Conservation (phyloP, 2,113 vertebrate species). For the Malurus elegans region DNA sequence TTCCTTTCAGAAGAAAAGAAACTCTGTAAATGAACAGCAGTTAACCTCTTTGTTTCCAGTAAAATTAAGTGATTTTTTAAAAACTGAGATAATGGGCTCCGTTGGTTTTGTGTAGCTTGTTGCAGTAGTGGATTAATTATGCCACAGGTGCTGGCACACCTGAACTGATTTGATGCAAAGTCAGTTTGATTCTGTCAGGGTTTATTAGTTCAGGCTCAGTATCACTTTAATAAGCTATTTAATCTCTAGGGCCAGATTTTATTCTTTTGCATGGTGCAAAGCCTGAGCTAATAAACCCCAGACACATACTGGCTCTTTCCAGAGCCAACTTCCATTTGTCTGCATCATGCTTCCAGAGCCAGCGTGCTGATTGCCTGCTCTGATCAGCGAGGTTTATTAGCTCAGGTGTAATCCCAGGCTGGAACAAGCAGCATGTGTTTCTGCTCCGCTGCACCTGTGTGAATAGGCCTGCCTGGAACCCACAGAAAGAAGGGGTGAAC, state of each 20-base stretch:
- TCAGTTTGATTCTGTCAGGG: neutral
- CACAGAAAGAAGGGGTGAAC: neutral
- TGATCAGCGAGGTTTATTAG: conserved; percentile 11
- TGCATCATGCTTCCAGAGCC: neutral
- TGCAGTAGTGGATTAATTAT: neutral
- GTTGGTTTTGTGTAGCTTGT: neutral
- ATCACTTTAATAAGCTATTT: conserved; percentile 49
- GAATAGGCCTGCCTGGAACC: neutral
- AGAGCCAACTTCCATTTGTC: conserved; percentile 34
- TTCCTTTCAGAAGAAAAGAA: neutral
- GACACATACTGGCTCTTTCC: neutral
- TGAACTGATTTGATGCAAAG: conserved; percentile 7
- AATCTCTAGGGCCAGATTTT: conserved; percentile 7
- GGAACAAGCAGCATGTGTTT: conserved; percentile 14
- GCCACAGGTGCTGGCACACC: neutral
- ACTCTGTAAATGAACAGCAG: neutral
- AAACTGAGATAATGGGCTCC: neutral
- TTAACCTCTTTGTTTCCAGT: neutral
- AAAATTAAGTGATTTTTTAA: neutral
- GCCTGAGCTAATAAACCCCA: conserved; percentile 52
- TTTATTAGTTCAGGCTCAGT: conserved; percentile 43
- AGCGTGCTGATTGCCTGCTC: conserved; percentile 33
- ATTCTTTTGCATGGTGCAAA: conserved; percentile 23
- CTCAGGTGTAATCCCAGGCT: conserved; percentile 41
- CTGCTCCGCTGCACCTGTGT: conserved; percentile 29